Evolutionary conservation across 2,888 invertebrate genomes (phyloP), one percentile per base, ranked within the genome.

Genomic region (Nomada flava): DNA sequence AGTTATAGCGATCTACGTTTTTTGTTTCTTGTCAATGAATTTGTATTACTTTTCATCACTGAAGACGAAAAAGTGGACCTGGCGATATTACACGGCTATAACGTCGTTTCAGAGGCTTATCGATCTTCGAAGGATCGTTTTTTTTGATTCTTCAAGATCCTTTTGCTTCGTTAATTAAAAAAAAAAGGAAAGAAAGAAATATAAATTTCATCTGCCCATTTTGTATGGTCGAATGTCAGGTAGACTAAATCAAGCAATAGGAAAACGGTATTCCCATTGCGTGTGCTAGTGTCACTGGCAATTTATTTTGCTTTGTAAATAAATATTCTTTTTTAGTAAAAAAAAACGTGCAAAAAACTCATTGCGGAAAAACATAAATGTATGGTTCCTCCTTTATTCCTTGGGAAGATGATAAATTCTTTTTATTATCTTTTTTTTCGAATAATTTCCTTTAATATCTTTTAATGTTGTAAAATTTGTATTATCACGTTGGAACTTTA

Each of bases 231-330:
- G 42, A 76, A 81, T 72, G 78, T 57, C 82, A 76, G 60, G 53
- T 70, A 81, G 42, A 73, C 79, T 79, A 78, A 83, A 76, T 78
- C 76, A 84, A 76, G 82, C 79, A 86, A 83, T 76, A 84, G 86
- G 84, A 89, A 89, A 85, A 86, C 88, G 89, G 85, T 88, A 86
- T 88, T 88, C 82, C 86, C 78, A 64, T 83, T 83, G 80, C 73
- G 50, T 83, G 83, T 75, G 75, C 67, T 68, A 70, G 75, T 78
- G 57, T 73, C 72, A 65, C 74, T 76, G 81, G 69, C 79, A 73
- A 76, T 72, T 80, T 76, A 83, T 72, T 81, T 85, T 81, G 80
- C 81, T 85, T 85, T 85, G 85, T 85, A 86, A 86, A 86, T 86
- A 86, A 86, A 86, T 76, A 74, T 76, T 84, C 79, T 82, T 85